Percentiles rank a stretch among this genome's conserved stretches.
Evolutionary conservation across 2,797 vertebrate genomes (phyloP).

Genomic region (Hemibagrus guttatus): DNA sequence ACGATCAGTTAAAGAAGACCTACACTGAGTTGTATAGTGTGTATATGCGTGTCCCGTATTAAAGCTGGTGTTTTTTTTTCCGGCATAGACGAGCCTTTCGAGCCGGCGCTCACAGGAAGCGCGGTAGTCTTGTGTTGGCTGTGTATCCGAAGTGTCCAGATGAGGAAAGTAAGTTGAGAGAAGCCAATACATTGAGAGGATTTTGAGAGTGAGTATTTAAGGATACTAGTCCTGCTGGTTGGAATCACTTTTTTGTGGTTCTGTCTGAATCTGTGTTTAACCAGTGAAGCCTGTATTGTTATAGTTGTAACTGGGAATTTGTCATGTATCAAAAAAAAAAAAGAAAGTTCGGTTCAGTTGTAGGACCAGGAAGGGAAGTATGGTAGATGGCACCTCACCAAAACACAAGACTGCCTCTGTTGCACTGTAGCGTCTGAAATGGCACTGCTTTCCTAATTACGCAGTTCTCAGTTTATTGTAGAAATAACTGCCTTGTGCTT

Average conservation of each 20-base stretch:
- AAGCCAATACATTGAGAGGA: not conserved
- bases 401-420: conserved; percentile 38
- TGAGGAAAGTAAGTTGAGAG: conserved; percentile 43
- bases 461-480: conserved; percentile 20
- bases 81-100: not conserved
- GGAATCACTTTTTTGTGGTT: not conserved
- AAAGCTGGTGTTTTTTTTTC: not conserved
- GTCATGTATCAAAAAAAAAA: not conserved
- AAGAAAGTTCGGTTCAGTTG: conserved; percentile 14
- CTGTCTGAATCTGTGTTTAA: not conserved
- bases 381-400: conserved; percentile 22
- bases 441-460: not conserved
- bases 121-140: conserved; percentile 48
- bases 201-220: not conserved
- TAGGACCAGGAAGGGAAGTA: conserved; percentile 25
- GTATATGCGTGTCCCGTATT: not conserved
- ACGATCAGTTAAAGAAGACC: not conserved
- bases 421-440: not conserved
- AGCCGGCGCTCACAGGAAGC: not conserved
- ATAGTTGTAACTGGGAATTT: conserved; percentile 1
- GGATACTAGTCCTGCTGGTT: conserved; percentile 1
- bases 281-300: not conserved
- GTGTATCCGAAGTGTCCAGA: conserved; percentile 9
- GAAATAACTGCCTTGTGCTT: conserved; percentile 26
- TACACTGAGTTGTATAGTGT: not conserved